A percentile compares a stretch with the other conserved stretches of the same genome.
Evolutionary conservation across 2,888 invertebrate species (phyloP).

Genomic region (Sialis lutaria): DNA sequence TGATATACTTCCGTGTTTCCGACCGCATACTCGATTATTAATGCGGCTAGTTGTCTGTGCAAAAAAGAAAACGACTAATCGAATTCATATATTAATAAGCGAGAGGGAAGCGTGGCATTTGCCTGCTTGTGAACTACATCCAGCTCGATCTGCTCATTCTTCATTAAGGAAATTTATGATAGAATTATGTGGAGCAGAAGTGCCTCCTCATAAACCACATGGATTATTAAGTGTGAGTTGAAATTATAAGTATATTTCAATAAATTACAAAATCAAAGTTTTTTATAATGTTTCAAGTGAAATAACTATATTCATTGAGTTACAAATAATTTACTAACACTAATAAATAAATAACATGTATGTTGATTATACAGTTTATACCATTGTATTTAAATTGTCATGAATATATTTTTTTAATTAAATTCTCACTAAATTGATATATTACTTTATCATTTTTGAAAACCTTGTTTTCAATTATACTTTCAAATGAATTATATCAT

Average conservation of each 20-base stretch:
- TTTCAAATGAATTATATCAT: too few species aligned
- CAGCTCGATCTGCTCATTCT: constrained; percentile 69
- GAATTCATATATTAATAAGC: constrained; percentile 68
- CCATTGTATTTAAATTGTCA: not conserved
- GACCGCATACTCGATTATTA: constrained; percentile 53
- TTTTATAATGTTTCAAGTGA: too few species aligned
- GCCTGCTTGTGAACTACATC: constrained; percentile 78
- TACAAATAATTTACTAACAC: too few species aligned
- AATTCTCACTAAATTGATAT: not conserved
- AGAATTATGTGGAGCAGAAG: constrained; percentile 75
- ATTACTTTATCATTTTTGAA: too few species aligned
- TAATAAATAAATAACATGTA: not conserved
- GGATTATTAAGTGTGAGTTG: constrained; percentile 46
- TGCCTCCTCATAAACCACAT: constrained; percentile 68
- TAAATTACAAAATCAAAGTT: not conserved
- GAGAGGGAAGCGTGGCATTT: constrained; percentile 71
- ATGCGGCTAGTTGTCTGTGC: constrained; percentile 64
- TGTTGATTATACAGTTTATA: not conserved
- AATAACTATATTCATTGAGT: too few species aligned
- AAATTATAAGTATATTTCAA: not conserved
- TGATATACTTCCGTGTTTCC: constrained; percentile 49
- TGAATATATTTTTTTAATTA: not conserved
- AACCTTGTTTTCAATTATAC: too few species aligned
- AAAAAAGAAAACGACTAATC: constrained; percentile 65
- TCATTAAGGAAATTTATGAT: constrained; percentile 80